Conservation (phyloP, 2,797 vertebrate species). For the Darevskia mixta region DNA sequence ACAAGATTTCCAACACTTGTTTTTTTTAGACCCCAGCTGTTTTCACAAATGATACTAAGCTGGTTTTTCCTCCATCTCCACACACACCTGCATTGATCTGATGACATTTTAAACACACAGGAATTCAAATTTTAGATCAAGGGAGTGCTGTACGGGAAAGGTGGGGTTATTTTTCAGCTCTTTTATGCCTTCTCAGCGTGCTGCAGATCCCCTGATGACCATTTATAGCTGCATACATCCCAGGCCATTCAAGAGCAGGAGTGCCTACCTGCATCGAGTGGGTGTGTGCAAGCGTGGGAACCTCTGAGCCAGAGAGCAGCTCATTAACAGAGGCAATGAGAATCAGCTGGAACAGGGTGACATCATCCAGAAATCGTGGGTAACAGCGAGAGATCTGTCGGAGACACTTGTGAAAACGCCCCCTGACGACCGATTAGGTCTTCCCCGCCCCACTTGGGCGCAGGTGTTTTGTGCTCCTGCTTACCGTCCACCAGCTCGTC, state of each 20-base stretch:
- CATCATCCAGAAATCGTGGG: neutral
- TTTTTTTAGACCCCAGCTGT: neutral
- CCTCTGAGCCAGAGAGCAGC: neutral
- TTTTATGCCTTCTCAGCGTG: neutral
- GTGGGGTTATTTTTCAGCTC: neutral
- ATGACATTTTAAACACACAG: neutral
- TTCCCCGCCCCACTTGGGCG: slow-evolving; percentile 44
- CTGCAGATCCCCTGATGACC: too few relatives aligned
- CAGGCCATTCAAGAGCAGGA: neutral
- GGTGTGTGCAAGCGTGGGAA: neutral
- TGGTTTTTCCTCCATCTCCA: neutral
- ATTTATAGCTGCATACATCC: neutral
- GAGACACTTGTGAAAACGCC: neutral
- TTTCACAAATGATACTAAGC: neutral
- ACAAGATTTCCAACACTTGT: neutral
- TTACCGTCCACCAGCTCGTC: slow-evolving; percentile 94
- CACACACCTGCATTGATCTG: neutral
- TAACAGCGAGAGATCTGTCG: neutral
- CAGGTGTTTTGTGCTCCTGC: slow-evolving; percentile 31
- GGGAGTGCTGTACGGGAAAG: too few relatives aligned
- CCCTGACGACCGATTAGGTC: neutral
- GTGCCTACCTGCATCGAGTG: too few relatives aligned
- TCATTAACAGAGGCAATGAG: neutral
- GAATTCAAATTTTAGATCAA: neutral
- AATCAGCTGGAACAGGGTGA: neutral